Conservation (phyloP, 2,113 vertebrate genomes). For the Sebastes schlegelii region DNA sequence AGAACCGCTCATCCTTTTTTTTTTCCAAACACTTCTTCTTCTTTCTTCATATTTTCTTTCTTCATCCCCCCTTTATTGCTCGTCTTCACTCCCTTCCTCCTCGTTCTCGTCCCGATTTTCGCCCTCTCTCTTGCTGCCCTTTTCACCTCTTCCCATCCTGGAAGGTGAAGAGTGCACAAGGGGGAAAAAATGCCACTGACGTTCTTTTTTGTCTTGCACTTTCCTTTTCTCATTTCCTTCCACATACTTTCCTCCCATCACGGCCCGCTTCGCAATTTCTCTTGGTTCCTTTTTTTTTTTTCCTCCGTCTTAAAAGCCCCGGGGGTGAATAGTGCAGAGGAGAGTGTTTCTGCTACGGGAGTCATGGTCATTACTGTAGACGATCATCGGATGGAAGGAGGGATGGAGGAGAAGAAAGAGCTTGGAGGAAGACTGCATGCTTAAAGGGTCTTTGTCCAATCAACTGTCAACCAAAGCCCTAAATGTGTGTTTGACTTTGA, state of each 20-base stretch:
- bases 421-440: background rate
- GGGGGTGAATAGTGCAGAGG: constrained; percentile 53
- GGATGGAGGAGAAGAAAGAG: constrained; percentile 1
- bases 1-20: constrained; percentile 18
- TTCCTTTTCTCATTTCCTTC: constrained; percentile 76
- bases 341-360: constrained; percentile 18
- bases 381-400: background rate
- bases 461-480: background rate
- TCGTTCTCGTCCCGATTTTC: background rate
- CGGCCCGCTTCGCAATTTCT: constrained; percentile 31
- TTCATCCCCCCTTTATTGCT: background rate
- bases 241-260: constrained; percentile 63
- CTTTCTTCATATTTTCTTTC: background rate
- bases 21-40: background rate
- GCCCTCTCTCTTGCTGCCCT: constrained; percentile 3
- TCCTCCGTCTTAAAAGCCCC: constrained; percentile 1
- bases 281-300: constrained; percentile 3
- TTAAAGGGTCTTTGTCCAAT: background rate
- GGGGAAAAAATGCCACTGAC: constrained; percentile 20
- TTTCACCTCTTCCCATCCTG: constrained; percentile 31
- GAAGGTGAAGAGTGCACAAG: constrained; percentile 55
- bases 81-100: background rate
- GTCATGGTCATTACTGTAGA: constrained; percentile 47
- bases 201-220: constrained; percentile 37
- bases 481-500: background rate